These are phyloP conservation scores for Mamestra configurata DNA, from an alignment of 1,140 invertebrate genomes.

Conservation along the genomic window DNA sequence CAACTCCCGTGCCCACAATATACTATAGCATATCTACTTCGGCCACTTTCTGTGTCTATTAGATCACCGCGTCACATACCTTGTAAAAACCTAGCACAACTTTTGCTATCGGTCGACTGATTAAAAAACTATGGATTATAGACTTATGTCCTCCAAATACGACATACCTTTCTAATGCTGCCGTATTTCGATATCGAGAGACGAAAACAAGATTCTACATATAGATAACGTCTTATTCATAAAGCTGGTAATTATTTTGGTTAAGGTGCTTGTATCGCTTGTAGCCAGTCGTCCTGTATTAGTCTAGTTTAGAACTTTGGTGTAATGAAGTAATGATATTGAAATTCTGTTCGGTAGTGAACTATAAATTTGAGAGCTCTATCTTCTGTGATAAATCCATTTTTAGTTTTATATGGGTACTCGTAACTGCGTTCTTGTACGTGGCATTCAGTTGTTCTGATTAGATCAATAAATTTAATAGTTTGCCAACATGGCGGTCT, in stretches of 20 bases:
- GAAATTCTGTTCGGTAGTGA: not conserved
- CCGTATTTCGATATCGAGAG: conserved; percentile 55
- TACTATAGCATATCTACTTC: conserved; percentile 51
- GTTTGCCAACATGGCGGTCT: conserved; percentile 63
- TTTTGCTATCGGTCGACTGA: conserved; percentile 48
- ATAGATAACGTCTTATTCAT: conserved; percentile 59
- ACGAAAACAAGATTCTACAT: conserved; percentile 57
- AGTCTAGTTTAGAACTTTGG: not conserved
- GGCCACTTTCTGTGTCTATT: conserved; percentile 58
- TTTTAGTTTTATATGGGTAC: not conserved
- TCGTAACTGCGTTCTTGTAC: not conserved
- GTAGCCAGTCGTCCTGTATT: conserved; percentile 14
- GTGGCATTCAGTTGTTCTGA: conserved; percentile 41
- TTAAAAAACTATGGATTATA: conserved; percentile 51
- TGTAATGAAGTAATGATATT: conserved; percentile 4
- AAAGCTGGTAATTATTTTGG: conserved; percentile 53
- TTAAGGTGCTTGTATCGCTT: not conserved
- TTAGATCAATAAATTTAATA: conserved; percentile 54
- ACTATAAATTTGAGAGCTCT: no score
- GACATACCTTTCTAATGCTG: conserved; percentile 64
- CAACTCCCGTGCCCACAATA: conserved; percentile 72
- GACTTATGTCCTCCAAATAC: conserved; percentile 47
- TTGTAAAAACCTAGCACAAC: conserved; percentile 42
- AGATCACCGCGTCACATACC: conserved; percentile 46
- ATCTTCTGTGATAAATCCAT: not conserved